A percentile compares a stretch with the other conserved stretches of the same genome.
Evolutionary conservation across 2,113 vertebrate species (phyloP).

Genomic region (Eudyptes chrysolophus): DNA sequence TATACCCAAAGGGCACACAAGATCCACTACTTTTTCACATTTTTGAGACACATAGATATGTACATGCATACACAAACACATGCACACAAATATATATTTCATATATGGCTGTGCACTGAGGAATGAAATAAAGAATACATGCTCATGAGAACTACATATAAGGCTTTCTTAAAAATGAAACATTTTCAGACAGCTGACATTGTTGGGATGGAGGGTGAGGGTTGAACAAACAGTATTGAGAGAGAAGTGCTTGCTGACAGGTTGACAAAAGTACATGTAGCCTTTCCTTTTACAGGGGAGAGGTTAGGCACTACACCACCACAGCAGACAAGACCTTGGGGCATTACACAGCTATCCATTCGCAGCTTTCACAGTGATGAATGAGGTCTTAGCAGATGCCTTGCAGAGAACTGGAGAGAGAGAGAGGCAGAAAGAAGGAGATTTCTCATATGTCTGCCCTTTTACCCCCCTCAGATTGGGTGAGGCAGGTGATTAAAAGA

Average conservation of each 20-base stretch:
- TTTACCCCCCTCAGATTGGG: conserved; percentile 5
- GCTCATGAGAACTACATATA: neutral
- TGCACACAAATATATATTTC: neutral
- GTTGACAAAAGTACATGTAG: conserved; percentile 82
- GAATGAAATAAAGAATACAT: neutral
- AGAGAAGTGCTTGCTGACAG: conserved; percentile 86
- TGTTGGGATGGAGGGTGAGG: neutral
- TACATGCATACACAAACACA: neutral
- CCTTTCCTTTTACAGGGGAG: conserved; percentile 75
- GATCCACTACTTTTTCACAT: neutral
- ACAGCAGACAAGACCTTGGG: conserved; percentile 68
- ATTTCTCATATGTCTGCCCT: conserved; percentile 67
- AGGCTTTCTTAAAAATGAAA: conserved; percentile 54
- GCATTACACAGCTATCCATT: conserved; percentile 82
- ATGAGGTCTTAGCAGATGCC: conserved; percentile 77
- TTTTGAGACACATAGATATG: neutral
- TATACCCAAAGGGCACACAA: neutral
- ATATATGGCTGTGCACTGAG: neutral
- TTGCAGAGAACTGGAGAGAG: conserved; percentile 62
- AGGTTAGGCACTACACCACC: conserved; percentile 63
- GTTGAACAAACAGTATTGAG: conserved; percentile 57
- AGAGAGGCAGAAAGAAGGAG: conserved; percentile 17
- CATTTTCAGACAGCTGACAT: conserved; percentile 63
- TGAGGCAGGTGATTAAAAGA: conserved; percentile 64
- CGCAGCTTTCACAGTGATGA: conserved; percentile 77